Base-by-base conservation (phyloP, 2,113 vertebrate species). In the Pollachius pollachius region DNA sequence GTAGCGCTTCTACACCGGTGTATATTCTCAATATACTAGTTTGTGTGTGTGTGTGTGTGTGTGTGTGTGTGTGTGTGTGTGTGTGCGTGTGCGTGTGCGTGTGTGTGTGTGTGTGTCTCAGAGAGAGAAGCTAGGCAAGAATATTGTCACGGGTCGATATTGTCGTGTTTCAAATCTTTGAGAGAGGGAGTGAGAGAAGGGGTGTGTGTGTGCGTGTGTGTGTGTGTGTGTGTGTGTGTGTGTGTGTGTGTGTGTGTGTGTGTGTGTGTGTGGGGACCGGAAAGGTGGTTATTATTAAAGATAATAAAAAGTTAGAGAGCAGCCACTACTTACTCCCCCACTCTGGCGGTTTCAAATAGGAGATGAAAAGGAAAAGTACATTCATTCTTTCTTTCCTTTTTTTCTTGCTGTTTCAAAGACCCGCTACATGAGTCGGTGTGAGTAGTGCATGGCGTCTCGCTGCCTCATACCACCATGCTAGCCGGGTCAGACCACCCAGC, bases 401-500 rank as follows among this genome's bases (percentile, higher is more conserved):
- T 61, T 57, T 27, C 16, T 56, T 63, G 16, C n/a, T 64, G 25
- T 30, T 15, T 67, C 30, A 69, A 69, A 75, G 77, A n/a, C 71
- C 72, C 73, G 72, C 72, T 76, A 61, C 68, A 80, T 70, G 34
- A 48, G 57, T 48, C 57, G 59, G 19, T 71, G 58, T 48, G 64
- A 9, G 16, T 71, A 9, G 16, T 71, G 73, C 59, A 71, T 75
- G 37, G 60, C 71, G 69, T 77, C 79, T 77, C 21, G 57, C 77
- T 69, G 16, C 79, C 67, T 81, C 52, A 0, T 81, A 75, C 80
- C 85, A 72, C 71, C 81, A 21, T 75, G 74, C 70, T 75, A 68
- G 85, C 59, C 2, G 73, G 1, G 1, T 21, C 73, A 67, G 84
- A 85, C 85, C 84, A 90, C 84, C 84, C 81, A 88, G 70, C 79